Percentiles rank a stretch among this genome's conserved stretches.
Evolutionary conservation across 2,797 vertebrate species (phyloP).

Genomic region (Gymnothorax javanicus): DNA sequence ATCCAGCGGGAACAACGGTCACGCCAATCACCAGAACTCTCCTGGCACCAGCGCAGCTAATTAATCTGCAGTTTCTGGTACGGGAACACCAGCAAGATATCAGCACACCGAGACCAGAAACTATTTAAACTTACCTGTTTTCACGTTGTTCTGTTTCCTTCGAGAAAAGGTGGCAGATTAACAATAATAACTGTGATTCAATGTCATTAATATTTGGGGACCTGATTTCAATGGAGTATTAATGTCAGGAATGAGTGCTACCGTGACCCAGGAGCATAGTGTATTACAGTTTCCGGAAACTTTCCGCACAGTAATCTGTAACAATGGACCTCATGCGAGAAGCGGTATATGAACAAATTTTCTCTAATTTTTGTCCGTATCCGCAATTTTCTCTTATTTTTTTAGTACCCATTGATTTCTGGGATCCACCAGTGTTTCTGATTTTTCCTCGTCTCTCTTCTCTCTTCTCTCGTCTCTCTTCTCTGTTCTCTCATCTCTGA

Average conservation of each 20-base stretch:
- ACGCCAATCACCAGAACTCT: slow-evolving; percentile 72
- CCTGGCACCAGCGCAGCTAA: slow-evolving; percentile 64
- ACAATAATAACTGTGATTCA: background rate
- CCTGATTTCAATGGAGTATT: background rate
- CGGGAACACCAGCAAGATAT: slow-evolving; percentile 40
- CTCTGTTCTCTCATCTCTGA: too few relatives aligned
- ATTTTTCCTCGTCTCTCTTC: too few relatives aligned
- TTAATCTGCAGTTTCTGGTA: slow-evolving; percentile 74
- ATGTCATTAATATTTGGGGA: background rate
- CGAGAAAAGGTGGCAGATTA: background rate
- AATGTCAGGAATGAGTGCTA: background rate
- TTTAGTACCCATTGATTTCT: too few relatives aligned
- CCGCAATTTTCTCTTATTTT: too few relatives aligned
- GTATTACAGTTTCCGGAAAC: background rate
- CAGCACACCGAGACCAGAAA: background rate
- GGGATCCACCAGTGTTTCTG: too few relatives aligned
- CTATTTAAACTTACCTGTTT: slow-evolving; percentile 40
- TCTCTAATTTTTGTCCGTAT: too few relatives aligned
- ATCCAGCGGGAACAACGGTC: slow-evolving; percentile 65
- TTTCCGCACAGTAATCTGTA: background rate
- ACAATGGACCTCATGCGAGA: background rate
- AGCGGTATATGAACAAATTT: too few relatives aligned
- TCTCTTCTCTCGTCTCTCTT: too few relatives aligned
- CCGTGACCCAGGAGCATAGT: background rate
- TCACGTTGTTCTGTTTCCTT: background rate